Evolutionary conservation across 2,888 invertebrate species (phyloP).

Genomic region (Drosophila fulvimacula): DNA sequence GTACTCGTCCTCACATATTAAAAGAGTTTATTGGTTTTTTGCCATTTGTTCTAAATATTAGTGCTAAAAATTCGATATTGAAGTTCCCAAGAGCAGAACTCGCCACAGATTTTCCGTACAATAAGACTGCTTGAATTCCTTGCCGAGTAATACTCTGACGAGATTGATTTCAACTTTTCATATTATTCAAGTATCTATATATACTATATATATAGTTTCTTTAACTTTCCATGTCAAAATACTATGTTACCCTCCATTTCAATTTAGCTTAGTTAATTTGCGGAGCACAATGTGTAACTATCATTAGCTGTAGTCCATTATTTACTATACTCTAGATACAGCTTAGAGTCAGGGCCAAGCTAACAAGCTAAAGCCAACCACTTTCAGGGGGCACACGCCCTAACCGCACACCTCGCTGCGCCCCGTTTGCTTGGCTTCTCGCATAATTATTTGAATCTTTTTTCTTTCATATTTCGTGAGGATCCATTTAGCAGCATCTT

Average conservation of each 20-base stretch:
- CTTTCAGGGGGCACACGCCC: too few species aligned
- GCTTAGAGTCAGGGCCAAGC: constrained; percentile 9
- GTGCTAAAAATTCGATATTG: too few species aligned
- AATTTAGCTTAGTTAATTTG: neutral
- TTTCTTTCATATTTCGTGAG: constrained; percentile 19
- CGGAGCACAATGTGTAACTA: neutral
- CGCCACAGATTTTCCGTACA: too few species aligned
- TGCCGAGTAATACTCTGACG: neutral
- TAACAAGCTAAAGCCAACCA: constrained; percentile 4
- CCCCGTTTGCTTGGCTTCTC: constrained; percentile 1
- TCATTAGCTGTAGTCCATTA: constrained; percentile 18
- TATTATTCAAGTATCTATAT: neutral
- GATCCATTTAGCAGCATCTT: constrained; percentile 28
- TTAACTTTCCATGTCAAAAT: neutral
- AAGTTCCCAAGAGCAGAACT: too few species aligned
- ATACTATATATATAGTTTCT: neutral
- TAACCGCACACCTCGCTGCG: neutral
- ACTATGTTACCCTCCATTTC: neutral
- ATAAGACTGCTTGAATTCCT: neutral
- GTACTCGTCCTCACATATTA: too few species aligned
- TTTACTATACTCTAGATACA: constrained; percentile 8
- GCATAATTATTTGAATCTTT: constrained; percentile 31
- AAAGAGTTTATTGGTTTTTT: too few species aligned
- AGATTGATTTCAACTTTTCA: neutral
- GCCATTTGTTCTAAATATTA: too few species aligned